Base-by-base conservation (phyloP, 2,888 invertebrate genomes). In the Graphium colonna region DNA sequence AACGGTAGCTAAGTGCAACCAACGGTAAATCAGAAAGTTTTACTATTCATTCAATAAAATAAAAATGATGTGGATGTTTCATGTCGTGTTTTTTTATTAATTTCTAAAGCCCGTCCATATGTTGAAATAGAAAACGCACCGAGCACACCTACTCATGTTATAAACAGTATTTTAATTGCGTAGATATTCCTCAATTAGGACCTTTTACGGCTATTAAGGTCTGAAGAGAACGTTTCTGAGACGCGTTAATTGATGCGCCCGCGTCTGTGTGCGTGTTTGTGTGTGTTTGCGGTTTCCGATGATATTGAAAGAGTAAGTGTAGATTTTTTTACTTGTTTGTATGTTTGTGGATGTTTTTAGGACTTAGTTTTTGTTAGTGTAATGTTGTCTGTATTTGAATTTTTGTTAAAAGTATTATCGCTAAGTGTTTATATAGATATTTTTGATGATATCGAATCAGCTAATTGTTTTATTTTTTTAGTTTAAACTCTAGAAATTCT, bases 141-240 rank as follows among this genome's bases (percentile, higher is more conserved):
- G n/a, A 41, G n/a, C 13, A 3, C 8, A 10, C 9, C 2, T 33
- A 9, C 33, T 9, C 26, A 8, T 3, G 26, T 13, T 42, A 50
- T 42, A 50, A 50, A 46, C 40, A 46, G 45, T n/a, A n/a, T 41
- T 54, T 54, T 46, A 54, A 54, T 45, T 51, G 36, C 17, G 26
- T 12, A 45, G 33, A 9, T 40, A 9, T 40, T 51, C 36, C 50
- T 17, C 44, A 50, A 50, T 42, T 45, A 49, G 39, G 21, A 46
- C 54, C 54, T 55, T 55, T 50, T 55, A 51, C 50, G 50, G 50
- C 26, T 38, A 51, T 41, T 51, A 18, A 46, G 46, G 45, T 55
- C 46, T 40, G 40, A 55, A 41, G 45, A 33, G 36, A 50, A n/a
- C n/a, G 50, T 41, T 49, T 44, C 44, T 36, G 41, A 16, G 50